Base-by-base conservation (phyloP, 2,797 vertebrate species). In the Oophaga sylvatica region DNA sequence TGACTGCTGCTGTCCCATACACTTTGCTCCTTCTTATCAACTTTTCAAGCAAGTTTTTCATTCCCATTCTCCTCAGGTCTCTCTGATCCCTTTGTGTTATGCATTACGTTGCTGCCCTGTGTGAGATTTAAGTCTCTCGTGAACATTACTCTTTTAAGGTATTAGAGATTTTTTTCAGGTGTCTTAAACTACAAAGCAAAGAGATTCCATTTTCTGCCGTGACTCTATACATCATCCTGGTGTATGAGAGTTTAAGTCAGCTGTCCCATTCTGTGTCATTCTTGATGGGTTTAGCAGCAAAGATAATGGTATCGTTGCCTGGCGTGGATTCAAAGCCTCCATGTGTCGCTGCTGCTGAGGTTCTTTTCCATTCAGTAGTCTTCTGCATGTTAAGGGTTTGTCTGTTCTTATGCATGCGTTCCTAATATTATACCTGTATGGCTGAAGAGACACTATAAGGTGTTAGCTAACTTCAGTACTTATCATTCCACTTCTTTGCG, bases 21-120 rank as follows among this genome's bases (percentile, higher is more conserved):
- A 53, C 59, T 76, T 26, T 77, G 48, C 62, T 85, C 5, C 48
- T 79, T 85, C 75, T 70, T 85, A 85, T 57, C 75, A 57, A n/a
- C 75, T 57, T 31, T 79, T 31, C 16, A 78, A 67, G 56, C 41
- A 85, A 67, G 60, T 78, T 41, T 48, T 53, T 85, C 76, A 85
- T 85, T 78, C n/a, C 48, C 31, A 67, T 85, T 84, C 83, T 77
- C 71, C 31, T 84, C 83, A 48, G 60, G 62, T 79, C 26, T 15
- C 84, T 79, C 60, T 78, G 59, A 85, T 85, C 83, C 45, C 73
- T 85, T 78, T 85, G 83, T 65, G 73, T 63, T 85, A 85, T 19
- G 29, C 62, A 78, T 85, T 85, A 85, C 57, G 26, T 22, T 67
- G 76, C 41, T 68, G 75, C 76, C 19, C 59, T 31, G 48, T 35